Base-by-base conservation (phyloP, 2,113 vertebrate species). In the Jacana jacana region DNA sequence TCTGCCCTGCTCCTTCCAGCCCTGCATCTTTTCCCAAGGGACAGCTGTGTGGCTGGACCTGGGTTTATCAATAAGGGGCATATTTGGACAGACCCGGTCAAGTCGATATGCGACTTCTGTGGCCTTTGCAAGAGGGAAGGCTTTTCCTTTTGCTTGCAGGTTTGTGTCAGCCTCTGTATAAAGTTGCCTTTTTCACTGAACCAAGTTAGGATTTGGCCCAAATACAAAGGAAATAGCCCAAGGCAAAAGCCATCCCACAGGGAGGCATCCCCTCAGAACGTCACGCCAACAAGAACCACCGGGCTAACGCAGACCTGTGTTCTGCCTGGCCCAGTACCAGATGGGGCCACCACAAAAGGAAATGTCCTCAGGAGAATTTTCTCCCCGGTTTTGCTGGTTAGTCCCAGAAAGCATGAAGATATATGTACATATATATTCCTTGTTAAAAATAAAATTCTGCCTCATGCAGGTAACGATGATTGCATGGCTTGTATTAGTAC, bases 91-190 rank as follows among this genome's bases (percentile, higher is more conserved):
- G 68, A 51, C 24, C 48, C 7, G 0, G 24, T 24, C 19, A 39
- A 70, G 54, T 31, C 55, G 13, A 17, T 5, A 2, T 27, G 35
- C 0, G 2, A 13, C 46, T 73, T 77, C 77, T 1, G 0, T 31
- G 78, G 58, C 70, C 17, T 27, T 89, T 77, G 63, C 75, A 31
- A 44, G 42, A 9, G 37, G 14, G 12, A 81, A 69, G 8, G 27
- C 24, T 85, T 51, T 44, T 63, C 51, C 51, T 85, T 65, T 52
- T 3, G 0, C 48, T 52, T 52, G 35, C 2, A 2, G 28, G 7
- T 58, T 72, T 14, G 22, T 78, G 33, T 20, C 42, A 91, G 9
- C 22, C 35, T 40, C 42, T n/a, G 17, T 35, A 17, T 37, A 30
- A 88, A 71, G 10, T 39, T n/a, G 46, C 51, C 20, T 25, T 4